phyloP scores from a whole-genome alignment of 2,113 vertebrate genomes.

The Chrysemys picta region DNA sequence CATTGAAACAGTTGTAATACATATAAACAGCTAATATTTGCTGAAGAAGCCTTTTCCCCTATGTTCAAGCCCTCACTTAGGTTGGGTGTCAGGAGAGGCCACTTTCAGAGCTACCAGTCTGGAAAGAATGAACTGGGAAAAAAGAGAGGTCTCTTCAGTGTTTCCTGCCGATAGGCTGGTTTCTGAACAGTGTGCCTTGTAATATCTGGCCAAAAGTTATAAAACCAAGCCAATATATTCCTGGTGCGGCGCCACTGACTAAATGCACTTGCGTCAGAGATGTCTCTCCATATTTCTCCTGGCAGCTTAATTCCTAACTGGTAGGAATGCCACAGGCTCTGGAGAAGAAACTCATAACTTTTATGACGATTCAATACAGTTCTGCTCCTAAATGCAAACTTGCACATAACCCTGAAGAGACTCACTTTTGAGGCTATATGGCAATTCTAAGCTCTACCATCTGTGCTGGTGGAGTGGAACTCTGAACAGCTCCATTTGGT shows the following conservation, averaged over 20 bases:
- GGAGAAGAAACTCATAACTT: not conserved
- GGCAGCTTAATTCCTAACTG: not conserved
- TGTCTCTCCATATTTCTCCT: not conserved
- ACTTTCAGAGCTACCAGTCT: not conserved
- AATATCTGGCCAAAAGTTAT: not conserved
- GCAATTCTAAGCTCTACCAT: not conserved
- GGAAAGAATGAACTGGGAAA: not conserved
- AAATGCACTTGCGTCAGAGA: not conserved
- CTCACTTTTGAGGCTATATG: not conserved
- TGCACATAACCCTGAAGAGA: not conserved
- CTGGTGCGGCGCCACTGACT: not conserved
- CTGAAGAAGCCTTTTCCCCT: not conserved
- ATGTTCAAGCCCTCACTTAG: not conserved
- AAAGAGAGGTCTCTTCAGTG: not conserved
- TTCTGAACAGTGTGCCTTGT: not conserved
- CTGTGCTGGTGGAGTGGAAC: not conserved
- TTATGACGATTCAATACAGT: not conserved
- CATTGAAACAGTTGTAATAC: not conserved
- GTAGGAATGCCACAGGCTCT: not conserved
- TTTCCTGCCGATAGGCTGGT: not conserved
- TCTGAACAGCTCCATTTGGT: not conserved
- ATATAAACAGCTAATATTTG: not conserved
- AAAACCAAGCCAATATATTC: not conserved
- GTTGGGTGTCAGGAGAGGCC: not conserved
- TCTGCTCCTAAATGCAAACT: not conserved